Conservation (phyloP, 1,140 invertebrate genomes). For the Orchestia grillus region DNA sequence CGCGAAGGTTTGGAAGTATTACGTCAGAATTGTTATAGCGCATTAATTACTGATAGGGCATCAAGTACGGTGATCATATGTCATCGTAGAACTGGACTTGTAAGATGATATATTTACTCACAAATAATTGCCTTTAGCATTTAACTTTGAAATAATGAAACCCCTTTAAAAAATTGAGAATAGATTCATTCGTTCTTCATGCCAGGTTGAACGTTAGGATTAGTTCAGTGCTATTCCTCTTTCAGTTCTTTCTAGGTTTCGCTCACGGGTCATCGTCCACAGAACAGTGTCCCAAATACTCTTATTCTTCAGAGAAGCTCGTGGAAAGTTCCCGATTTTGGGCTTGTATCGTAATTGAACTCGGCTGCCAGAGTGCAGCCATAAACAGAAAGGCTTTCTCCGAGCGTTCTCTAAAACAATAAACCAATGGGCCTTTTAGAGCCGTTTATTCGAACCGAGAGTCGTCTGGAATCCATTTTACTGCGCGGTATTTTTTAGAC, state of each 20-base stretch:
- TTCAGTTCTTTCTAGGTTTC: no score
- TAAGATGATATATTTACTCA: no score
- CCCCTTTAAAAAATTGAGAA: background rate
- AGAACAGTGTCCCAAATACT: background rate
- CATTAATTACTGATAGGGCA: no score
- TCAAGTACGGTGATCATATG: no score
- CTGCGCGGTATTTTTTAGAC: background rate
- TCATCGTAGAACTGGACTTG: no score
- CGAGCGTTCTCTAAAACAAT: background rate
- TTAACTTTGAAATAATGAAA: background rate
- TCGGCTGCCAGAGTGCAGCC: background rate
- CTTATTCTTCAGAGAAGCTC: background rate
- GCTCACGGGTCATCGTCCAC: no score
- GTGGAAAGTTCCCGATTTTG: background rate
- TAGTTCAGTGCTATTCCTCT: no score
- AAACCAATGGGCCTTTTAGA: slow-evolving; percentile 12
- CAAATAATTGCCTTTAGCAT: background rate
- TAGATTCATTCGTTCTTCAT: background rate
- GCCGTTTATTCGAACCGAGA: background rate
- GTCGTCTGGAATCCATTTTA: slow-evolving; percentile 36
- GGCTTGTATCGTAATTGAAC: background rate
- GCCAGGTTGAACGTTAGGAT: background rate
- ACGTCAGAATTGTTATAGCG: no score
- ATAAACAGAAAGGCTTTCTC: background rate
- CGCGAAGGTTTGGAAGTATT: no score